Base-by-base conservation (phyloP, 2,113 vertebrate species). In the Notiomystis cincta region DNA sequence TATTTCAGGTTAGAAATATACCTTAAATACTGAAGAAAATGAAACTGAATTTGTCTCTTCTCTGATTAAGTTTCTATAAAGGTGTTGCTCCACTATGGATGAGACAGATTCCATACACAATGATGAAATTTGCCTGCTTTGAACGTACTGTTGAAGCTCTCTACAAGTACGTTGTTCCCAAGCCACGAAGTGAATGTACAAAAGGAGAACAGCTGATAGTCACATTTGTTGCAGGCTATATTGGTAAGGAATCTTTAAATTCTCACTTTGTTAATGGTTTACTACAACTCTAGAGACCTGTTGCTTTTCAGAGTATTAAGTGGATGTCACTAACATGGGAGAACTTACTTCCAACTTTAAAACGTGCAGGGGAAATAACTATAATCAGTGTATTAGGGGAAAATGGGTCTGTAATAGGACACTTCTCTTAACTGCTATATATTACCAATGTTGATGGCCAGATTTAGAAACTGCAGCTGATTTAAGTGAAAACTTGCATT, bases 51-150 rank as follows among this genome's bases (percentile, higher is more conserved):
- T 94, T 87, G 8, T 82, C 10, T 91, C 12, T 70, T 88, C 37
- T 79, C 79, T 90, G 48, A 27, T 92, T 70, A 96, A 99, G 99
- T 56, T 99, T 99, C 98, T 99, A 99, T 95, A 99, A 99, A 96
- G 99, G 99, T 15, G 99, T 99, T 96, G 99, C 98, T 28, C 99
- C 99, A 2, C 98, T 99, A 15, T 99, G 99, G 99, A 99, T 99
- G 99, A 99, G 99, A 71, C 99, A 99, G 98, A 99, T 99, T 91
- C 99, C 99, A 21, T 99, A 99, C 96, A 99, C 99, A 87, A 99
- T 99, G 99, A 99, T 99, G 99, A 99, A 99, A 96, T 99, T 99
- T 31, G 98, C 99, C 95, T 99, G 99, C 98, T 99, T 99, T 81
- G 99, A 99, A 97, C 98, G 99, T 58, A 99, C 99, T 3, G 99